These are phyloP conservation scores for Mus musculus DNA, from an alignment of 2,113 vertebrate genomes.

Conservation along the genomic window DNA sequence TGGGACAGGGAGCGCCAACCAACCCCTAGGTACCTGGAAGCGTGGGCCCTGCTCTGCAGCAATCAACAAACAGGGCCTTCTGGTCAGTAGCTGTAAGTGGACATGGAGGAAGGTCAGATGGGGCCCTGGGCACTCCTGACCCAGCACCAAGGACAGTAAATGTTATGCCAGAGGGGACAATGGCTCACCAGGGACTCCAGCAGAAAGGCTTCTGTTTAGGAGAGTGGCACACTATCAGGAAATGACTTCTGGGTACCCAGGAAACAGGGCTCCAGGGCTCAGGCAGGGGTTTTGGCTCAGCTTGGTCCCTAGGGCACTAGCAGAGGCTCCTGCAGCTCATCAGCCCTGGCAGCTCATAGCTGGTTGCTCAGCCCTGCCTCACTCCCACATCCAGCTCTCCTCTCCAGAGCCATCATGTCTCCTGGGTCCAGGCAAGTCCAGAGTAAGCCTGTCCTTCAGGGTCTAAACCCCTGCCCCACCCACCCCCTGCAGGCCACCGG, in stretches of 20 bases:
- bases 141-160: not conserved
- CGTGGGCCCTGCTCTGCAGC: not conserved
- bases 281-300: not conserved
- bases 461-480: too few relatives aligned
- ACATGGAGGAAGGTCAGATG: fast-evolving
- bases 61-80: not conserved
- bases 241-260: not conserved
- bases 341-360: not conserved
- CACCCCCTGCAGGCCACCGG: too few relatives aligned
- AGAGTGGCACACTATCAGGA: not conserved
- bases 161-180: not conserved
- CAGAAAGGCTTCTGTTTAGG: not conserved
- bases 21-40: not conserved
- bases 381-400: not conserved
- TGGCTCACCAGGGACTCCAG: not conserved
- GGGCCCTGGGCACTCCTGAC: not conserved
- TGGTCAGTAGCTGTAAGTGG: not conserved
- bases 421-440: not conserved
- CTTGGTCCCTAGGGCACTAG: not conserved
- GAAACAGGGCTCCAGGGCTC: not conserved
- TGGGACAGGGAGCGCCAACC: not conserved
- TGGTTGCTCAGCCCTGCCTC: not conserved
- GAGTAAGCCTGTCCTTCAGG: not conserved
- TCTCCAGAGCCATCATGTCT: not conserved
- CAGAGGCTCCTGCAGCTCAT: not conserved